phyloP scores from a whole-genome alignment of 2,113 vertebrate genomes.

The Antigone vipio region DNA sequence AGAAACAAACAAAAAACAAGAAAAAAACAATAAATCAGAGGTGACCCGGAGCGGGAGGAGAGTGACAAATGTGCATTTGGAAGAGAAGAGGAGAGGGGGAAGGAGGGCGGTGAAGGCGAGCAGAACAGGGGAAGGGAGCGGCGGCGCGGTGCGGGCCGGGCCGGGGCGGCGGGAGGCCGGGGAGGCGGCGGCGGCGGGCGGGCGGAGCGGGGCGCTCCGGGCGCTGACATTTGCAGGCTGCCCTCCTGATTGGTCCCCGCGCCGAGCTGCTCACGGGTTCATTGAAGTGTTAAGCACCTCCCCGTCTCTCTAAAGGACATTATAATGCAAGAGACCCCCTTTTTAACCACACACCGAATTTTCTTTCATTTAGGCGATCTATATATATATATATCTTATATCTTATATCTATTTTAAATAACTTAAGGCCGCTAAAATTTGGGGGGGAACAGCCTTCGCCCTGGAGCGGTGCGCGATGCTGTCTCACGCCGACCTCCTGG shows the following conservation, averaged over 20 bases:
- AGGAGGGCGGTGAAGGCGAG: not conserved
- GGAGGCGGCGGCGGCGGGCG: not conserved
- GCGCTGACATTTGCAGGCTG: constrained; percentile 84
- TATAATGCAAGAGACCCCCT: constrained; percentile 97
- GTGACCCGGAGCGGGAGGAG: not conserved
- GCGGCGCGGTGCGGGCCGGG: not conserved
- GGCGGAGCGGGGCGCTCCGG: constrained; percentile 68
- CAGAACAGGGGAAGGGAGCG: not conserved
- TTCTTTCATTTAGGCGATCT: constrained; percentile 97
- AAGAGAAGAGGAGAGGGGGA: not conserved
- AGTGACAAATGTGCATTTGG: constrained; percentile 24
- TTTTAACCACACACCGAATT: constrained; percentile 99
- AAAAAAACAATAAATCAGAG: not conserved
- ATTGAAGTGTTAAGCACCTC: constrained; percentile 97
- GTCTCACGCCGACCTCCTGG: constrained; percentile 99
- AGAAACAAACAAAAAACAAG: not conserved
- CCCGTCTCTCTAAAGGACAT: constrained; percentile 96
- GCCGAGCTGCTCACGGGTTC: constrained; percentile 90
- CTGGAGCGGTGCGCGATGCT: constrained; percentile 98
- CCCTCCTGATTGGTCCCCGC: constrained; percentile 92
- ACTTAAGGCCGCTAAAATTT: constrained; percentile 92
- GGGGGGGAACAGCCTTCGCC: constrained; percentile 86
- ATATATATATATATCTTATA: constrained; percentile 81
- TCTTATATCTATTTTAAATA: constrained; percentile 89
- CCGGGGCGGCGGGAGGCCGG: constrained; percentile 38